Percentiles rank a stretch among this genome's conserved stretches.
Evolutionary conservation across 2,797 vertebrate species (phyloP).

Genomic region (Dipus sagitta): DNA sequence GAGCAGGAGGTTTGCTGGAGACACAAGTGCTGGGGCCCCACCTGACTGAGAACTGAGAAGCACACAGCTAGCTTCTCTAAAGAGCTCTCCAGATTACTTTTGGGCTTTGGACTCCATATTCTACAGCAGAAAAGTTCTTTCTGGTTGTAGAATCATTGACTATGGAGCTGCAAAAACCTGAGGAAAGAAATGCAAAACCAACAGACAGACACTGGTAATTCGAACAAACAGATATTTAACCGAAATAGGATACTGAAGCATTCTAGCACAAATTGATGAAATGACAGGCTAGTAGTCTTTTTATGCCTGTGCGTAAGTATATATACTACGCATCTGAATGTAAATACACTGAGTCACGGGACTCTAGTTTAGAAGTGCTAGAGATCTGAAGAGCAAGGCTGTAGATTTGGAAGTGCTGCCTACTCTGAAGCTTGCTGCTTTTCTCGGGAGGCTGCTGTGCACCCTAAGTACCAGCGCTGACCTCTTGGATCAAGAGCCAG

Average conservation of each 20-base stretch:
- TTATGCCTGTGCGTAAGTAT: neutral
- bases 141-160: neutral
- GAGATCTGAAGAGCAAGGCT: neutral
- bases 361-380: neutral
- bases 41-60: neutral
- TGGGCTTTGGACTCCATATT: neutral
- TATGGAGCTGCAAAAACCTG: neutral
- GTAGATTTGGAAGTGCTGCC: neutral
- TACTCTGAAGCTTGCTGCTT: neutral
- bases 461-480: neutral
- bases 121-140: neutral
- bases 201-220: neutral
- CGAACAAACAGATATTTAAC: constrained; percentile 5
- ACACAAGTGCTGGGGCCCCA: neutral
- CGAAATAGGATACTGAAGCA: constrained; percentile 24
- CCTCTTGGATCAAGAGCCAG: neutral
- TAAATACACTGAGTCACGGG: neutral
- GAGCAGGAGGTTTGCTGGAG: neutral
- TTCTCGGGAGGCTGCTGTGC: neutral
- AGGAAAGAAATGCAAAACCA: neutral
- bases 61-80: neutral
- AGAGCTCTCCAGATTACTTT: neutral
- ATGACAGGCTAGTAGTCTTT: neutral
- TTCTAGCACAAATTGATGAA: neutral
- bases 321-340: neutral